Evolutionary conservation across 2,113 vertebrate genomes (phyloP), one percentile per base, ranked within the genome.

Genomic region (Neomonachus schauinslandi): DNA sequence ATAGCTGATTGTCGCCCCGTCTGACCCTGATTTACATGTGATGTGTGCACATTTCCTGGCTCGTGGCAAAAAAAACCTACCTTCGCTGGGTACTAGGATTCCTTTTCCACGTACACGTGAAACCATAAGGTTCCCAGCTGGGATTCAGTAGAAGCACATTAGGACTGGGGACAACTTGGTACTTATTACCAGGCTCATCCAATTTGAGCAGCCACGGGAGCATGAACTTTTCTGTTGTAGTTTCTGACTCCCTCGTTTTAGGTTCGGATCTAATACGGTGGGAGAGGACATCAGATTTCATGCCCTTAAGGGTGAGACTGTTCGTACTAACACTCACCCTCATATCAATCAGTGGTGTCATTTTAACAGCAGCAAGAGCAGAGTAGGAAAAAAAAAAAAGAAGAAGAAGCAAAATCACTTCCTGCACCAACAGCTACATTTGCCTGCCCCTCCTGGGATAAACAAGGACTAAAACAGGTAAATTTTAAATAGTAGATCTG

Each of bases 11-110:
- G 97, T 97, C 95, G 93, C 98, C 97, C 95, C 61, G 89, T 94
- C 96, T 98, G 98, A 98, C 96, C 94, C 82, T 63, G 74, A 96
- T 98, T 98, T 98, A 63, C 98, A 95, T 90, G 93, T 93, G 98
- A 93, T 15, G 92, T 82, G 95, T 21, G 28, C 88, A 96, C 79
- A 33, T 5, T 83, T 85, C 89, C 80, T 91, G 18, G 16, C 83
- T 97, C 22, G 6, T n/a, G 95, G 67, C 0, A 2, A 39, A 63
- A 63, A 61, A 0, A 31, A 22, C 59, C 0, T 3, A 11, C 55
- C 87, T 79, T 69, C 74, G 71, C 55, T 88, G 96, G 81, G 49
- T 15, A 46, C 22, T 26, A 7, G 14, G 6, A 8, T 5, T 26
- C 77, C 71, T 96, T 0, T 61, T 86, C 82, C 89, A 91, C 82